Percentiles rank a stretch among this genome's conserved stretches.
phyloP scores from a whole-genome alignment of 2,888 invertebrate genomes.

The Theodoxus fluviatilis region DNA sequence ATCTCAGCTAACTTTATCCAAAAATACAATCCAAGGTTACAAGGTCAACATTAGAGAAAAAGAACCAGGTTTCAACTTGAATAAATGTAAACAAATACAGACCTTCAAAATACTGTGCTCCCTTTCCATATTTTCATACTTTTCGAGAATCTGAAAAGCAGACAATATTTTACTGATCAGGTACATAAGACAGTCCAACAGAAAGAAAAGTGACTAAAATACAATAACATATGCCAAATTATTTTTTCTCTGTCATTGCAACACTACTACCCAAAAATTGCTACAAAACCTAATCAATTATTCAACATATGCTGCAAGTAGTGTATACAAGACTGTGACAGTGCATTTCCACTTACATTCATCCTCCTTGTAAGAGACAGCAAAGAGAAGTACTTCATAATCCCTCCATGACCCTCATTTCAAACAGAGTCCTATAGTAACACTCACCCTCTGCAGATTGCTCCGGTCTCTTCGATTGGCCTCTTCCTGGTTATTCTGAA shows the following conservation, averaged over 20 bases:
- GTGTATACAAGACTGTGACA: background rate
- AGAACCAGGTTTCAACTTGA: no score
- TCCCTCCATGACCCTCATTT: no score
- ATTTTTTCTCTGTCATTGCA: background rate
- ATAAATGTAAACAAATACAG: conserved; percentile 9
- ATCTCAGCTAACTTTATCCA: background rate
- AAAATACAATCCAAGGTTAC: background rate
- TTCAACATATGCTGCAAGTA: background rate
- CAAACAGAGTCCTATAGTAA: no score
- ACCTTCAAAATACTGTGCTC: conserved; percentile 40
- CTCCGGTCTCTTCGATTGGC: conserved; percentile 41
- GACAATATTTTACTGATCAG: no score
- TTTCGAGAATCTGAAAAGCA: conserved; percentile 38
- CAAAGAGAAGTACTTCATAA: no score
- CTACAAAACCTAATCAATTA: background rate
- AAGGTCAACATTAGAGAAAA: no score
- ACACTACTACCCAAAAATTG: background rate
- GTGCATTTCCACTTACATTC: no score
- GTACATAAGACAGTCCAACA: no score
- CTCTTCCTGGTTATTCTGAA: conserved; percentile 42
- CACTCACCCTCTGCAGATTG: conserved; percentile 42
- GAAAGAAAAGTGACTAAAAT: no score
- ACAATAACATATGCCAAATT: background rate
- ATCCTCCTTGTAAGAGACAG: no score
- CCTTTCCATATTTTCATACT: conserved; percentile 42